Evolutionary conservation across 35 echinoderm and acorn worm species (phyloP), one percentile per base, ranked within the genome.

Genomic region (Holothuria glaberrima): DNA sequence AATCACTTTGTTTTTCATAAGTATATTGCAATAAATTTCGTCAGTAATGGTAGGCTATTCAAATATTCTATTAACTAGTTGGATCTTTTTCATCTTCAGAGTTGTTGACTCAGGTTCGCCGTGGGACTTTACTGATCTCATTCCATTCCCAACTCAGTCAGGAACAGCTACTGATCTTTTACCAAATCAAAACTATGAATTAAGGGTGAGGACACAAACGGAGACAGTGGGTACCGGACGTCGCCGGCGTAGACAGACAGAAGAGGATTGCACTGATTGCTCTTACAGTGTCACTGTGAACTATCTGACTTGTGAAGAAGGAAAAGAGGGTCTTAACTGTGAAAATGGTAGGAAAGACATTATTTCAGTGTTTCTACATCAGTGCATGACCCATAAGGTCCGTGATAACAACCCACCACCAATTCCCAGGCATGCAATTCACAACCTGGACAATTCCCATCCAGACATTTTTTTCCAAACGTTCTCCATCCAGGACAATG

Each of bases 261-360:
- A 24, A 5, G 38, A 78, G 24, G 36, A 29, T 35, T 78, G 74
- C 16, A 48, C 10, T 28, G 74, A 21, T 35, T 78, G 74, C 10
- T 30, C 74, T 0, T 78, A 78, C 22, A 78, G 74, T 48, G 41
- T 33, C 33, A 78, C n/a, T 18, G 74, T 78, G 17, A 48, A 46
- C 27, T 78, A 78, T 48, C 10, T 78, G 2, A 78, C 36, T 24
- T 78, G 74, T 48, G 14, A 41, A 22, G 74, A 78, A 0, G 74
- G 74, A n/a, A 48, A 13, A 41, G 74, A 78, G n/a, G 74, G 74
- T 6, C 36, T 78, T 9, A 78, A 78, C 26, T 78, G 74, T 48
- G 36, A 78, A 78, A 22, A 28, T 46, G 36, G 41, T 46, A 22
- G 36, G 22, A 0, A 17, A 34, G 25, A 21, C 10, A 3, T 4